Evolutionary conservation across 92 coral and sea anemone species (phyloP).

Genomic region (Phenganax marumi): DNA sequence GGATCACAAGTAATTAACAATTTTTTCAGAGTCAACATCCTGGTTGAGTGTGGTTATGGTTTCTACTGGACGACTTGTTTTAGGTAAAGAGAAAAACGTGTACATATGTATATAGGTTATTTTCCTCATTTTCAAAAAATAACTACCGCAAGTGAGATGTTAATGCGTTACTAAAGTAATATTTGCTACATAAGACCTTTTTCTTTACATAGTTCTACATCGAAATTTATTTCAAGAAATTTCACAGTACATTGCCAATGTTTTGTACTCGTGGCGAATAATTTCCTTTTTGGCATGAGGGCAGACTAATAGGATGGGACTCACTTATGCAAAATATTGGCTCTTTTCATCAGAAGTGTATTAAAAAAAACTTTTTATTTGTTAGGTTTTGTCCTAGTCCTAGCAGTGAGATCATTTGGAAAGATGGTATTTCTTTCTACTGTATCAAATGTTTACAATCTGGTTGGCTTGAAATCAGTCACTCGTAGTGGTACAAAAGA

Average conservation of each 20-base stretch:
- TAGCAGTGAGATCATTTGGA: constrained; percentile 66
- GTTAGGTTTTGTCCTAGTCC: constrained; percentile 75
- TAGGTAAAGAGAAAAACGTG: constrained; percentile 55
- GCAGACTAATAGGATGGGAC: no score
- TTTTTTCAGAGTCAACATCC: constrained; percentile 64
- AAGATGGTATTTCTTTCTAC: constrained; percentile 66
- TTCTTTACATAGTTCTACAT: no score
- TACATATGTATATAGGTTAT: not conserved
- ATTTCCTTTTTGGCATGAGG: no score
- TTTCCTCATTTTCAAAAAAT: not conserved
- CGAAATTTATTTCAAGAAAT: no score
- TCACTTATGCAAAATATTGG: no score
- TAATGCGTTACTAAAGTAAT: no score
- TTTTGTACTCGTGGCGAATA: not conserved
- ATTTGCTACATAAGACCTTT: no score
- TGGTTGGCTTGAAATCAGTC: constrained; percentile 72
- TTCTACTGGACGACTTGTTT: constrained; percentile 59
- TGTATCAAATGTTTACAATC: constrained; percentile 65
- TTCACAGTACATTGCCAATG: no score
- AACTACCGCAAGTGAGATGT: not conserved
- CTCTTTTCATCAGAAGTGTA: no score
- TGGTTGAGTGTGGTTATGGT: constrained; percentile 69
- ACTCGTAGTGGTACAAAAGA: constrained; percentile 56
- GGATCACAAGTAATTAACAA: not conserved
- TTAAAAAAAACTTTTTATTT: no score